phyloP scores from a whole-genome alignment of 1,140 invertebrate genomes.

The Drosophila seguyi region DNA sequence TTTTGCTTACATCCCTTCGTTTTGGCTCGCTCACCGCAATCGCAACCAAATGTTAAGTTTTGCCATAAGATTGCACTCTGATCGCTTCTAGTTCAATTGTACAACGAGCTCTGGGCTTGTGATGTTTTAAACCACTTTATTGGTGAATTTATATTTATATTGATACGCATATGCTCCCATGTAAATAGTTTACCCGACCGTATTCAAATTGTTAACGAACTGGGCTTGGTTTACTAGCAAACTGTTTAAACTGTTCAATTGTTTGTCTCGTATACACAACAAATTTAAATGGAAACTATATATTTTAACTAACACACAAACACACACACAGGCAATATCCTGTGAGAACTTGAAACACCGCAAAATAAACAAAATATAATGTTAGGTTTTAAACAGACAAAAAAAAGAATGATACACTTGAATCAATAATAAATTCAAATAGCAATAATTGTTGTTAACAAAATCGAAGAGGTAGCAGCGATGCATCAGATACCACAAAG shows the following conservation, averaged over 20 bases:
- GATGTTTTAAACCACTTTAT: conserved; percentile 34
- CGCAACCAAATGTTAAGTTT: conserved; percentile 46
- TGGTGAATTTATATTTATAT: conserved; percentile 41
- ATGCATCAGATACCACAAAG: conserved; percentile 45
- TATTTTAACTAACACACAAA: conserved; percentile 60
- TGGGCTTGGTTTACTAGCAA: conserved; percentile 41
- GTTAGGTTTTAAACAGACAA: conserved; percentile 54
- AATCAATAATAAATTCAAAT: conserved; percentile 71
- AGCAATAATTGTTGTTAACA: conserved; percentile 81
- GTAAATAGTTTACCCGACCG: conserved; percentile 48
- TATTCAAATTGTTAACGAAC: conserved; percentile 49
- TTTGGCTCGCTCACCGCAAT: conserved; percentile 31
- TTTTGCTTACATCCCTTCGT: conserved; percentile 21
- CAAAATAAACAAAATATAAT: conserved; percentile 46
- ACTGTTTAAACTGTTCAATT: conserved; percentile 56
- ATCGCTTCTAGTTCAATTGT: conserved; percentile 52
- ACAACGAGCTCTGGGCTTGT: conserved; percentile 40
- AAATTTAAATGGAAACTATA: conserved; percentile 54
- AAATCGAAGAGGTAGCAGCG: conserved; percentile 41
- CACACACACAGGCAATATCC: conserved; percentile 27
- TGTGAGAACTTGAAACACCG: conserved; percentile 68
- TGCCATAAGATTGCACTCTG: conserved; percentile 50
- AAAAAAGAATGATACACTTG: conserved; percentile 58
- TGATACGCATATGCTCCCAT: conserved; percentile 15
- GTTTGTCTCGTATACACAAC: conserved; percentile 56